These are phyloP conservation scores for Anoura caudifer DNA, from an alignment of 2,113 vertebrate species.

Conservation along the genomic window DNA sequence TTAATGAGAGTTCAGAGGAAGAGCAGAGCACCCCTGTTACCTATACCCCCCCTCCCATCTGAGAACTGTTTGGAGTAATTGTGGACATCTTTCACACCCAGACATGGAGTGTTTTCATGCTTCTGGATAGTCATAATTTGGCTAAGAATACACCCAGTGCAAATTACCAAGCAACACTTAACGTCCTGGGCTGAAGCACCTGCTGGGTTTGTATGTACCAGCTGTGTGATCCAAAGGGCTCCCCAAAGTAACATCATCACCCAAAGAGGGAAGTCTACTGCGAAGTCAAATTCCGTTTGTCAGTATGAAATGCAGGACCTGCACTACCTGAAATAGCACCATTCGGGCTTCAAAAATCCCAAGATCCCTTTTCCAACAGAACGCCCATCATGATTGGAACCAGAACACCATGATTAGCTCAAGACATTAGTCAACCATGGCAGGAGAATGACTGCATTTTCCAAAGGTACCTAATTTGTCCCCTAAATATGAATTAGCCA, in stretches of 20 bases:
- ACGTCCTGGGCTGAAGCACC: too few species aligned
- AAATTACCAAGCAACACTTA: too few species aligned
- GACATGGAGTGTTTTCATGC: not conserved
- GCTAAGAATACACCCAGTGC: not conserved
- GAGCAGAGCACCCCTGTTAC: not conserved
- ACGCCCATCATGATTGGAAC: not conserved
- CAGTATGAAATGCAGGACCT: not conserved
- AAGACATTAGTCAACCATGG: not conserved
- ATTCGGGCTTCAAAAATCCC: fast-evolving
- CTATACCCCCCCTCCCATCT: too few species aligned
- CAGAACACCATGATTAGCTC: not conserved
- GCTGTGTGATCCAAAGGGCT: not conserved
- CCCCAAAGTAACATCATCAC: not conserved
- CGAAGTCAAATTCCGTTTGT: not conserved
- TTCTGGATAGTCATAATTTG: not conserved
- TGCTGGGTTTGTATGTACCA: not conserved
- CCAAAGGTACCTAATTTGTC: not conserved
- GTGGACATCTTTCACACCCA: not conserved
- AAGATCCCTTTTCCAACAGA: not conserved
- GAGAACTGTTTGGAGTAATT: not conserved
- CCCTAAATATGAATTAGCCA: not conserved
- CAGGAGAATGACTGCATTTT: not conserved
- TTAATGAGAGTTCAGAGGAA: not conserved
- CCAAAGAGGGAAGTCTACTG: not conserved
- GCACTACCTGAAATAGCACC: fast-evolving